Percentiles rank a stretch among this genome's conserved stretches.
Evolutionary conservation across 1,140 invertebrate genomes (phyloP).

Genomic region (Galleria mellonella): DNA sequence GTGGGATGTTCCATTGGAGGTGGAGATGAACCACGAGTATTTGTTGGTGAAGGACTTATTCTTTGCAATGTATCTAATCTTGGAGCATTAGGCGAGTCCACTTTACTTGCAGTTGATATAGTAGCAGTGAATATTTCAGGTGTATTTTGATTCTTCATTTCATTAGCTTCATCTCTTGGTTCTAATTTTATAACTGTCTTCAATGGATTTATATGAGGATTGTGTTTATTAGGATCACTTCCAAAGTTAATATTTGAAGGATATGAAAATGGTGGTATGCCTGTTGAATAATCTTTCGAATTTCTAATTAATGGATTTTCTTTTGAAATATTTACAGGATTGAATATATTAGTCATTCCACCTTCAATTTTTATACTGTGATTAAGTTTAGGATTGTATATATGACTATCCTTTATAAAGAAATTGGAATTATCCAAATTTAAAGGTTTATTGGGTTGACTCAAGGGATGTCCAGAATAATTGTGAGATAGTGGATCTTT

Average conservation of each 20-base stretch:
- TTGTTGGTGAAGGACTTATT: conserved; percentile 63
- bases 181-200: conserved; percentile 76
- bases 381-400: conserved; percentile 58
- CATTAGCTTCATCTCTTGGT: conserved; percentile 75
- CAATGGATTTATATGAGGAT: conserved; percentile 59
- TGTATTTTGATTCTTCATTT: conserved; percentile 71
- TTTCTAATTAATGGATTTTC: conserved; percentile 59
- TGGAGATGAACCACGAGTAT: conserved; percentile 48
- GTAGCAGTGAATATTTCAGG: conserved; percentile 68
- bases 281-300: conserved; percentile 53
- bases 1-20: conserved; percentile 65
- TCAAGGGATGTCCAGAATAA: conserved; percentile 48
- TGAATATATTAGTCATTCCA: conserved; percentile 52
- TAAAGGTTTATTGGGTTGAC: conserved; percentile 50
- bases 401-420: conserved; percentile 64
- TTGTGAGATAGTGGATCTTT: conserved; percentile 65
- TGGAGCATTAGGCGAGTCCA: conserved; percentile 55
- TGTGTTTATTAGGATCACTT: conserved; percentile 62
- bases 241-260: conserved; percentile 48
- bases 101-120: conserved; percentile 58
- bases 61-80: conserved; percentile 55
- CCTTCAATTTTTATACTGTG: conserved; percentile 67
- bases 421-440: conserved; percentile 65
- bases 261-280: conserved; percentile 58
- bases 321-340: conserved; percentile 58